phyloP scores from a whole-genome alignment of 92 coral and sea anemone species.

The Actinernus sp. region DNA sequence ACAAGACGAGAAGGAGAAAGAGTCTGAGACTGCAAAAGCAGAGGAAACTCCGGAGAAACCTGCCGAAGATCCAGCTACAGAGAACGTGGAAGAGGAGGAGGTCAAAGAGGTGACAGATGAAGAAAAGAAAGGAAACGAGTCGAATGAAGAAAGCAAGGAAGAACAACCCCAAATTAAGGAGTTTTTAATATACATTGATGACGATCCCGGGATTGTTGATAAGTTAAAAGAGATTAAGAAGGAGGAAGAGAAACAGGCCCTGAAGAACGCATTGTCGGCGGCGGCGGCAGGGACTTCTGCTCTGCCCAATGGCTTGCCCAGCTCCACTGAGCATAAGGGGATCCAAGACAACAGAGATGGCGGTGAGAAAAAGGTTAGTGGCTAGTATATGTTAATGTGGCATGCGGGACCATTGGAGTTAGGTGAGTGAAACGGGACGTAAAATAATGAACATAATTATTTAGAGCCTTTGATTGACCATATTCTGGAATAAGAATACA shows the following conservation, averaged over 20 bases:
- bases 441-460: no score
- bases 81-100: constrained; percentile 15
- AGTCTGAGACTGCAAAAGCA: neutral
- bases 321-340: neutral
- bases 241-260: constrained; percentile 29
- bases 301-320: neutral
- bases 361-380: constrained; percentile 1
- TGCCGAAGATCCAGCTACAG: constrained; percentile 2
- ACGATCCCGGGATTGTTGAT: constrained; percentile 30
- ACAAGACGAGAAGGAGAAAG: constrained; percentile 1
- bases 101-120: constrained; percentile 13
- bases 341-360: neutral
- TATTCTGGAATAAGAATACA: no score
- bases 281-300: neutral
- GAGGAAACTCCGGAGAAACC: neutral
- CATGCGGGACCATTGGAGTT: no score
- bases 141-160: constrained; percentile 7
- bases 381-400: no score
- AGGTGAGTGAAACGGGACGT: no score
- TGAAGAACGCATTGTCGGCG: neutral
- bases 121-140: constrained; percentile 3
- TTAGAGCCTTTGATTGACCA: no score
- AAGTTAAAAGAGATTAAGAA: constrained; percentile 19
- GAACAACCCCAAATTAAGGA: constrained; percentile 16
- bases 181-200: constrained; percentile 22